Evolutionary conservation across 2,888 invertebrate species (phyloP).

Genomic region (Choristoneura rosaceana): DNA sequence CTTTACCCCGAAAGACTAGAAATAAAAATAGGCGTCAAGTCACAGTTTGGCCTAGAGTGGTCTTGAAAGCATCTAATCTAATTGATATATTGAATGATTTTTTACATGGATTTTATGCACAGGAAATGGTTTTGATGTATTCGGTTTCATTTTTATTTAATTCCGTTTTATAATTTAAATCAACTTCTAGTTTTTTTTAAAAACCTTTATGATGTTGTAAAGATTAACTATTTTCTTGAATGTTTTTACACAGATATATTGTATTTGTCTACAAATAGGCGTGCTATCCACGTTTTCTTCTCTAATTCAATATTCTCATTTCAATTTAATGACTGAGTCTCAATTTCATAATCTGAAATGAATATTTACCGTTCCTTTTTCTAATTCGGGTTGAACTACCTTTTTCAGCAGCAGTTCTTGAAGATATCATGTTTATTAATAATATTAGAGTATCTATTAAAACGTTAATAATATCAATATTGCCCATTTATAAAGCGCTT

Average conservation of each 20-base stretch:
- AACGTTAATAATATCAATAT: not conserved
- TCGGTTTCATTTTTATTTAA: not conserved
- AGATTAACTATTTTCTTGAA: not conserved
- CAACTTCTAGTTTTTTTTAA: not conserved
- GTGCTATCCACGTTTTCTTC: too few relatives aligned
- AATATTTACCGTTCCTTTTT: not conserved
- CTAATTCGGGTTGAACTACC: not conserved
- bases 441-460: not conserved
- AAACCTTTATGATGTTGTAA: not conserved
- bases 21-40: not conserved
- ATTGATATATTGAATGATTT: slow-evolving; percentile 1
- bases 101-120: not conserved
- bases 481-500: not conserved
- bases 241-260: not conserved
- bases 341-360: too few relatives aligned
- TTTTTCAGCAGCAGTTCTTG: not conserved
- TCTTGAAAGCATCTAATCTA: not conserved
- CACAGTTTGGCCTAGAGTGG: not conserved
- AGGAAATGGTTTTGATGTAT: slow-evolving; percentile 1
- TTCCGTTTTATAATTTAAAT: not conserved
- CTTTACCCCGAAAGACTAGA: not conserved
- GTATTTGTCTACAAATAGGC: not conserved
- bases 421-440: not conserved
- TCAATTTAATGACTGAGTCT: too few relatives aligned
- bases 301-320: too few relatives aligned